These are phyloP conservation scores for Amazona finschi DNA, from an alignment of 2,797 vertebrate species.

Conservation along the genomic window DNA sequence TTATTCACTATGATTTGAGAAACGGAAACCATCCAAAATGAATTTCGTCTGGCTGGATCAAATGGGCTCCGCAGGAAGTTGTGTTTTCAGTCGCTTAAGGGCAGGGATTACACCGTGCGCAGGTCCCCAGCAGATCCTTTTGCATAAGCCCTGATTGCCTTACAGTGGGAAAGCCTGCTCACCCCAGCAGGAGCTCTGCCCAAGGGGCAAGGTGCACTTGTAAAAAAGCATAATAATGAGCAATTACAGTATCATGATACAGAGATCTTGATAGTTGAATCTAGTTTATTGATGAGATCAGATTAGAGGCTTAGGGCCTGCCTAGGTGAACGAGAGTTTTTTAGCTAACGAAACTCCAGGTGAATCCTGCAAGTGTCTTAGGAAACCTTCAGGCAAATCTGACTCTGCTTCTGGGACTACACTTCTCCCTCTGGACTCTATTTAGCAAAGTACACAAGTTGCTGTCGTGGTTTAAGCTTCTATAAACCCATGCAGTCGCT, in stretches of 20 bases:
- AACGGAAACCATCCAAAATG: not conserved
- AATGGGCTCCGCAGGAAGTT: not conserved
- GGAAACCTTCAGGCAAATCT: not conserved
- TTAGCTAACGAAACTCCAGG: not conserved
- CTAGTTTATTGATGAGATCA: not conserved
- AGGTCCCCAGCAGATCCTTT: not conserved
- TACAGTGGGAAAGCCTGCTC: not conserved
- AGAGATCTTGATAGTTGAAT: not conserved
- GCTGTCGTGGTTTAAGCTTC: no score
- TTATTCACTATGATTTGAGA: not conserved
- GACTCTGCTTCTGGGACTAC: not conserved
- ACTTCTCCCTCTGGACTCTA: not conserved
- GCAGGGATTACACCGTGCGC: not conserved
- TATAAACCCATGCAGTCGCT: no score
- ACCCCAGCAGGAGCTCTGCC: not conserved
- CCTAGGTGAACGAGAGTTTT: not conserved
- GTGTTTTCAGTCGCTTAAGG: not conserved
- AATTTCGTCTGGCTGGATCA: constrained; percentile 20
- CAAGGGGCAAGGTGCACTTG: not conserved
- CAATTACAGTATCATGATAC: not conserved
- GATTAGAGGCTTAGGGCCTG: not conserved
- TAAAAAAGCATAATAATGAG: not conserved
- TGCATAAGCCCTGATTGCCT: not conserved
- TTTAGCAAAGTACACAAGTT: not conserved
- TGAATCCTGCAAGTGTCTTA: not conserved